These are phyloP conservation scores for Rhinoptilus africanus DNA, from an alignment of 2,113 vertebrate species.

Conservation along the genomic window DNA sequence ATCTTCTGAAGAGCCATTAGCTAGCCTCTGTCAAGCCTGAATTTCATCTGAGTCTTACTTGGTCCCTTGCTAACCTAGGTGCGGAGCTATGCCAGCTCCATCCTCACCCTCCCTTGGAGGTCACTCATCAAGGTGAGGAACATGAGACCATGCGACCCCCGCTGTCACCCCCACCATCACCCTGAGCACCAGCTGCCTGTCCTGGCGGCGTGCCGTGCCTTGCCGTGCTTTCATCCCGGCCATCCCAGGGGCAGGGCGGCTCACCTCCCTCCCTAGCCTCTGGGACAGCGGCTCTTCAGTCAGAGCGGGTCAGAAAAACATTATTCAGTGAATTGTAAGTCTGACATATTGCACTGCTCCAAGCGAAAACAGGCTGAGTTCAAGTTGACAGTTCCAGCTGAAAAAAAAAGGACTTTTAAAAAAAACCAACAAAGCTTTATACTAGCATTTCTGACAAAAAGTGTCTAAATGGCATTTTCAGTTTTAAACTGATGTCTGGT, in stretches of 20 bases:
- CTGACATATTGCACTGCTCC: background rate
- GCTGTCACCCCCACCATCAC: background rate
- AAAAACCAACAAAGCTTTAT: background rate
- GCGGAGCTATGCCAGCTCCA: background rate
- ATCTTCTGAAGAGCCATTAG: background rate
- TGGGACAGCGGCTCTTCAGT: background rate
- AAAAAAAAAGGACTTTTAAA: background rate
- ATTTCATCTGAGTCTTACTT: background rate
- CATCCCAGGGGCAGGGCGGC: too few relatives aligned
- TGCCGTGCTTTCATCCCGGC: fast-evolving
- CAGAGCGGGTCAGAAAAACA: background rate
- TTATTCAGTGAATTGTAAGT: background rate
- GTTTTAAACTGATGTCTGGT: background rate
- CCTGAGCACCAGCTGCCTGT: background rate
- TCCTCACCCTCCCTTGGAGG: background rate
- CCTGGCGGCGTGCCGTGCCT: fast-evolving
- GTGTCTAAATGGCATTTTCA: fast-evolving
- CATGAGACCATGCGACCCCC: fast-evolving
- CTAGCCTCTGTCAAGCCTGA: background rate
- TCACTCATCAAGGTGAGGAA: background rate
- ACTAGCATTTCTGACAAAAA: background rate
- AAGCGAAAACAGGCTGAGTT: background rate
- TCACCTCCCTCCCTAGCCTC: fast-evolving
- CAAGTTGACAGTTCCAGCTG: background rate
- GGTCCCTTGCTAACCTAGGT: background rate